Conservation (phyloP, 1,140 invertebrate genomes). For the Atopsyche davidsoni region DNA sequence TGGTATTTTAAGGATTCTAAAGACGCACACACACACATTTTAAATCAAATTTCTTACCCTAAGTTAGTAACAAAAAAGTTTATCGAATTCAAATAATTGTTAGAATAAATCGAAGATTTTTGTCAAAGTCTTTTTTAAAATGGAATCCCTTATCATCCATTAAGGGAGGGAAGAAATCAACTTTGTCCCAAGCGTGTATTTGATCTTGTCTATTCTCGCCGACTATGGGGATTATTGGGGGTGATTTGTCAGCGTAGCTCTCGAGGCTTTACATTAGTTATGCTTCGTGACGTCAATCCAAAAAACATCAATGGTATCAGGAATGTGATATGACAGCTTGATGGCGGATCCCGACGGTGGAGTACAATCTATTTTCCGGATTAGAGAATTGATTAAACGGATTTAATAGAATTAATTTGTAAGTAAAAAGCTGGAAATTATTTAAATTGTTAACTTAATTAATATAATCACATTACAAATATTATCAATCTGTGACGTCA, state of each 20-base stretch:
- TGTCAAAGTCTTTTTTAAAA: too few relatives aligned
- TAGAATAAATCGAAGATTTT: too few relatives aligned
- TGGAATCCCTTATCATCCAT: too few relatives aligned
- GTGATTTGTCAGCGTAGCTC: slow-evolving; percentile 17
- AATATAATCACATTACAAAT: not conserved
- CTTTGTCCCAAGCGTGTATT: not conserved
- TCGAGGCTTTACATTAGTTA: slow-evolving; percentile 10
- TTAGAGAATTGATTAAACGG: slow-evolving; percentile 9
- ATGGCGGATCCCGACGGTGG: not conserved
- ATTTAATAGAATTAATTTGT: not conserved
- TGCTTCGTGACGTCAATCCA: not conserved
- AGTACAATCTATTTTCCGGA: not conserved
- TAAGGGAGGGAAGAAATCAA: too few relatives aligned
- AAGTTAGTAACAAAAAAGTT: too few relatives aligned
- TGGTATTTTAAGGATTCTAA: too few relatives aligned
- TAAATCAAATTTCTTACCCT: too few relatives aligned
- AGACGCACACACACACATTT: too few relatives aligned
- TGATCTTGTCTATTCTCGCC: slow-evolving; percentile 8
- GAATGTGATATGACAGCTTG: not conserved
- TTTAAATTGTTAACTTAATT: not conserved
- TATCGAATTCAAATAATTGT: too few relatives aligned
- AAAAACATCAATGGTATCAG: slow-evolving; percentile 4
- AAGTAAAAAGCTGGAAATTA: not conserved
- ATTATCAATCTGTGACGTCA: not conserved
- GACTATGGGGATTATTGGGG: slow-evolving; percentile 20